phyloP scores from a whole-genome alignment of 2,888 invertebrate genomes.

The Tipula unca region DNA sequence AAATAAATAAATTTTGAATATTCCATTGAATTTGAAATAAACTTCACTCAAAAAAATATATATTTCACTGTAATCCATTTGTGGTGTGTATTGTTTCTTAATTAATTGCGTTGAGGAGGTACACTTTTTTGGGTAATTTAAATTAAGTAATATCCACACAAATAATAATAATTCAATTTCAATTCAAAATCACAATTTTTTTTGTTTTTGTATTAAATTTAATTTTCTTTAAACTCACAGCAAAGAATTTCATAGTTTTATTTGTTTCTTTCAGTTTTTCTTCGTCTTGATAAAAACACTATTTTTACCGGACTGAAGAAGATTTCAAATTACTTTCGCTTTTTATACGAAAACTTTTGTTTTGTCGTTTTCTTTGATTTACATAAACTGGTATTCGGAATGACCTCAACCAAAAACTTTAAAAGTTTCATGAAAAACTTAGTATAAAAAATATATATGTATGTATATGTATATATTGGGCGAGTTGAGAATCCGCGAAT shows the following conservation, averaged over 20 bases:
- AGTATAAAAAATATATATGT: background rate
- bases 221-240: background rate
- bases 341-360: constrained; percentile 16
- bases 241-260: constrained; percentile 16
- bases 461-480: too few species aligned
- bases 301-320: constrained; percentile 18
- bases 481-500: background rate
- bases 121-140: background rate
- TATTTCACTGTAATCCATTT: background rate
- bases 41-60: background rate
- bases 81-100: background rate
- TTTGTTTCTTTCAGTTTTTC: background rate
- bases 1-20: background rate
- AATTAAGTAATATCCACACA: background rate
- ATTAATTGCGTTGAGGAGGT: background rate
- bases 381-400: background rate
- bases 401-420: constrained; percentile 17
- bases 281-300: constrained; percentile 1
- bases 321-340: constrained; percentile 2
- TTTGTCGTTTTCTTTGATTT: background rate
- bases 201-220: background rate
- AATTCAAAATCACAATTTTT: background rate
- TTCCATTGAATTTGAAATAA: constrained; percentile 8
- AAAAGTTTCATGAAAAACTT: constrained; percentile 9
- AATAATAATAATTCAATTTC: background rate